Evolutionary conservation across 2,797 vertebrate genomes (phyloP).

Genomic region (Pelochelys cantorii): DNA sequence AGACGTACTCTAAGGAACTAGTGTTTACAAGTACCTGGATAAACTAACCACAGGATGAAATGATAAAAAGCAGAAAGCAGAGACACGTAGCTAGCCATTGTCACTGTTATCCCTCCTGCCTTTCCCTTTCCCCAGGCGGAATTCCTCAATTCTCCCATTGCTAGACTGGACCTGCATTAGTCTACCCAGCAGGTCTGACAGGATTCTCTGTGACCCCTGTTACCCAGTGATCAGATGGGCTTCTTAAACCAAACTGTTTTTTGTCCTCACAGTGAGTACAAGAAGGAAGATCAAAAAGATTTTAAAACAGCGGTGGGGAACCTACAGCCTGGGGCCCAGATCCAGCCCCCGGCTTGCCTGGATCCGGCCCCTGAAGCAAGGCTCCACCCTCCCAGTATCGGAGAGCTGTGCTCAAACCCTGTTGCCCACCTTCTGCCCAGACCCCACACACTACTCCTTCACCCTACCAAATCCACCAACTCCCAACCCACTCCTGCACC

Average conservation of each 20-base stretch:
- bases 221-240: neutral
- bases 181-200: neutral
- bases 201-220: neutral
- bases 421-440: too few relatives aligned
- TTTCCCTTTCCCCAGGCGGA: neutral
- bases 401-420: too few relatives aligned
- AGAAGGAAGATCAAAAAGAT: neutral
- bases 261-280: neutral
- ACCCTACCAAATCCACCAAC: too few relatives aligned
- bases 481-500: too few relatives aligned
- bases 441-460: too few relatives aligned
- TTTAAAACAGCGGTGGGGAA: neutral
- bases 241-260: neutral
- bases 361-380: too few relatives aligned
- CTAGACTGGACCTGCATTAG: neutral
- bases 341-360: too few relatives aligned
- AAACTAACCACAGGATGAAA: neutral
- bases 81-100: neutral
- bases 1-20: neutral
- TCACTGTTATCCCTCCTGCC: neutral
- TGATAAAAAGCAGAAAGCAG: fast-evolving
- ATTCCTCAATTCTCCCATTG: neutral
- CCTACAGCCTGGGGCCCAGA: too few relatives aligned
- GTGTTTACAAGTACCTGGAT: neutral
- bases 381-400: too few relatives aligned